phyloP scores from a whole-genome alignment of 2,797 vertebrate species.

The Arnoldichthys spilopterus region DNA sequence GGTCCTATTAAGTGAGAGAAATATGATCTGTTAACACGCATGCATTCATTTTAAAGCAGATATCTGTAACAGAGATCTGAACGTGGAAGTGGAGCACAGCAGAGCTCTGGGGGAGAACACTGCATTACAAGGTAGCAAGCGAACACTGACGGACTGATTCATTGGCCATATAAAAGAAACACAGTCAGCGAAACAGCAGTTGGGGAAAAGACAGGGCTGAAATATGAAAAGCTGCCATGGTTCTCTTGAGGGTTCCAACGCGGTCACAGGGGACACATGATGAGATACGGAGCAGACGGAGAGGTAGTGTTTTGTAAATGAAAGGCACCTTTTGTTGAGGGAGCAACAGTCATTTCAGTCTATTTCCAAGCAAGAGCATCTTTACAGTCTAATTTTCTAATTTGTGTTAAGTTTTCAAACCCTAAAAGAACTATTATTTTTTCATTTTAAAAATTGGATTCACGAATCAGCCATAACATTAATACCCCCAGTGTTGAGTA shows the following conservation, averaged over 20 bases:
- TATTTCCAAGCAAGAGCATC: not conserved
- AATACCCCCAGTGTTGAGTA: too few species aligned
- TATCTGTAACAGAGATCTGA: conserved; percentile 83
- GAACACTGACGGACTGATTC: not conserved
- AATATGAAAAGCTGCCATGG: not conserved
- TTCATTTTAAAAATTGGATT: too few species aligned
- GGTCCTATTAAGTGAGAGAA: not conserved
- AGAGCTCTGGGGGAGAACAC: conserved; percentile 86
- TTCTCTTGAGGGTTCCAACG: not conserved
- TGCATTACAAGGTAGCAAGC: conserved; percentile 84
- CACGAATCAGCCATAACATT: too few species aligned
- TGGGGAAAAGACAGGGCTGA: not conserved
- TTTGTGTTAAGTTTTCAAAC: too few species aligned
- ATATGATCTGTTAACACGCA: not conserved
- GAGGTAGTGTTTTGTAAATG: too few species aligned
- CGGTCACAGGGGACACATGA: not conserved
- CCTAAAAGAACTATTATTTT: too few species aligned
- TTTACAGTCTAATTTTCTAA: not conserved
- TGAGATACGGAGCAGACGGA: not conserved
- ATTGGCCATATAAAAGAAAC: not conserved
- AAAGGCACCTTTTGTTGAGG: not conserved
- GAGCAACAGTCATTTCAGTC: not conserved
- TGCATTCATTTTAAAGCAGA: not conserved
- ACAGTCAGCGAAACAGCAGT: not conserved
- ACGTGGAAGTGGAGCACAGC: conserved; percentile 87